Evolutionary conservation across 2,113 vertebrate genomes (phyloP).

Genomic region (Erythrocercus mccallii): DNA sequence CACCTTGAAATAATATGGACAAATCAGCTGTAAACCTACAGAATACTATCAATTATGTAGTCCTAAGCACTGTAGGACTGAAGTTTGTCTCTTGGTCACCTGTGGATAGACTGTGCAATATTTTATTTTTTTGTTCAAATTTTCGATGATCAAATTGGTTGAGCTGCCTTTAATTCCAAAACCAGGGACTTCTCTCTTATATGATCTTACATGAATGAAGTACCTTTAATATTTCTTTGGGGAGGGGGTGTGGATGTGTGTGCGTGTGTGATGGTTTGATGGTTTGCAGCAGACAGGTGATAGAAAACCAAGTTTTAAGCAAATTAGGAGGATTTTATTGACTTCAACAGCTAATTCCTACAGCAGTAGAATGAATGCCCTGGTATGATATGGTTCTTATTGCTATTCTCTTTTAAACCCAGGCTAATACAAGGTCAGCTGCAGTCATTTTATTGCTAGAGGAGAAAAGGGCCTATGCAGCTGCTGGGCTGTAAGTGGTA

Average conservation of each 20-base stretch:
- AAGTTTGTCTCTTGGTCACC: neutral
- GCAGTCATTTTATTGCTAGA: neutral
- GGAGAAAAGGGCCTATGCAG: neutral
- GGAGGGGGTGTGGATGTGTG: accelerated
- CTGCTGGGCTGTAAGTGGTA: neutral
- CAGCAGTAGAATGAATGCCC: neutral
- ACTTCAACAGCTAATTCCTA: neutral
- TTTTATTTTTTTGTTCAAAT: neutral
- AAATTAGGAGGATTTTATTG: neutral
- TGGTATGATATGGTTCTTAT: neutral
- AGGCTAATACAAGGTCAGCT: neutral
- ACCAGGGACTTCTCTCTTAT: neutral
- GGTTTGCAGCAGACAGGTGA: neutral
- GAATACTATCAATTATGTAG: neutral
- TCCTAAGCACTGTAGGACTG: neutral
- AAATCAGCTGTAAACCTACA: conserved; percentile 51
- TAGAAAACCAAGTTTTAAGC: neutral
- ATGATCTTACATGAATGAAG: neutral
- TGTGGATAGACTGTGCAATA: neutral
- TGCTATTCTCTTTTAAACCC: neutral
- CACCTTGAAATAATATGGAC: conserved; percentile 75
- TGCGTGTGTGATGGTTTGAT: no score
- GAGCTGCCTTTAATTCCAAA: neutral
- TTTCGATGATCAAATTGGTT: neutral
- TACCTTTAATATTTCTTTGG: neutral